Percentiles rank a stretch among this genome's conserved stretches.
Conservation (phyloP, 2,888 invertebrate species). For the Heterodera filipjevi region DNA sequence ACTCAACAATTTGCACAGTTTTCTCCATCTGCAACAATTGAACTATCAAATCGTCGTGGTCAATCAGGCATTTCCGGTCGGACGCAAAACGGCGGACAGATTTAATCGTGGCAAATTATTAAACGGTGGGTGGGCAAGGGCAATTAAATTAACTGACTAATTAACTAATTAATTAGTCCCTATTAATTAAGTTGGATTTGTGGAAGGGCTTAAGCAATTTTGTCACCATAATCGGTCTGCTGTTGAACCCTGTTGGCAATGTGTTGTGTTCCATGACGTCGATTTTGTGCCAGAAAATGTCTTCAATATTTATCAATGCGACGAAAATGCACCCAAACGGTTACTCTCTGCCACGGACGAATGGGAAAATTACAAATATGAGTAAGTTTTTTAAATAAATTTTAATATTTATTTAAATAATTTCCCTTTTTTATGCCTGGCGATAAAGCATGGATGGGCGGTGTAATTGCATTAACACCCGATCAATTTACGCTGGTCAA, state of each 20-base stretch:
- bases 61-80: not conserved
- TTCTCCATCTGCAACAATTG: not conserved
- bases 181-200: not conserved
- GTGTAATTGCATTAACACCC: not conserved
- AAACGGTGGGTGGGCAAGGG: too few relatives aligned
- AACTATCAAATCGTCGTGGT: not conserved
- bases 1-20: not conserved
- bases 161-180: not conserved
- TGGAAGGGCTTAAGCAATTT: not conserved
- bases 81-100: not conserved
- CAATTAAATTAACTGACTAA: not conserved
- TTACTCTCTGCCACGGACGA: not conserved
- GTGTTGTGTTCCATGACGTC: conserved; percentile 4
- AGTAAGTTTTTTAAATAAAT: not conserved
- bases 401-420: not conserved
- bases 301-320: not conserved
- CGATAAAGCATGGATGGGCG: not conserved
- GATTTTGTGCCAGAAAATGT: not conserved
- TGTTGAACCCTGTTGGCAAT: not conserved
- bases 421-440: not conserved
- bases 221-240: not conserved
- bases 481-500: not conserved
- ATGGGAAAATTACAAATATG: not conserved
- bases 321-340: not conserved
- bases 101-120: not conserved